These are phyloP conservation scores for Paralichthys olivaceus DNA, from an alignment of 2,113 vertebrate genomes.

Conservation along the genomic window DNA sequence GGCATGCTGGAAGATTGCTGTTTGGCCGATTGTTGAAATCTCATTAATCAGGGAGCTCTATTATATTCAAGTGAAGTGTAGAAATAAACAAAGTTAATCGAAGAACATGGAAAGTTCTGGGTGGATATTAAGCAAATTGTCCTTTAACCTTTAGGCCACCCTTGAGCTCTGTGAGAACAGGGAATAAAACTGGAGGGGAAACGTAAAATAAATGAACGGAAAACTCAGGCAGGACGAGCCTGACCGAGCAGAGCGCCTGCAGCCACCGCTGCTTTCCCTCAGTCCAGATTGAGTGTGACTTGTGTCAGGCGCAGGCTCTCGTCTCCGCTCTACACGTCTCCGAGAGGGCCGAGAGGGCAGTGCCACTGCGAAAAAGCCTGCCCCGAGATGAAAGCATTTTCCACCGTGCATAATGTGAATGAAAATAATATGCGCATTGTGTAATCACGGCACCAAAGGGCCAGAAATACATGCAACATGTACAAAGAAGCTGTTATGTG, in stretches of 20 bases:
- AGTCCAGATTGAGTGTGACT: conserved; percentile 65
- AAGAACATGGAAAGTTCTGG: conserved; percentile 5
- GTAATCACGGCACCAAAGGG: conserved; percentile 17
- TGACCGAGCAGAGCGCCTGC: conserved; percentile 1
- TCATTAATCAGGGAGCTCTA: conserved; percentile 31
- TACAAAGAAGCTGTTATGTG: conserved; percentile 54
- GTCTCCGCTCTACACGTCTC: conserved; percentile 7
- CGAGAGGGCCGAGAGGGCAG: conserved; percentile 15
- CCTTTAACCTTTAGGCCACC: conserved; percentile 17
- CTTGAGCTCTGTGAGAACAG: conserved; percentile 17
- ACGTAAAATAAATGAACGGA: conserved; percentile 50
- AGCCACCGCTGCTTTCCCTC: conserved; percentile 52
- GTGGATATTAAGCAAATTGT: conserved; percentile 7
- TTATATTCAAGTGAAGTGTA: conserved; percentile 1
- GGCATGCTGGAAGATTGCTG: conserved; percentile 2
- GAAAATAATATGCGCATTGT: conserved; percentile 60
- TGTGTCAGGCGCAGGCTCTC: conserved; percentile 31
- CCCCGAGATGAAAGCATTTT: conserved; percentile 54
- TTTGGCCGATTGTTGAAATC: conserved; percentile 21
- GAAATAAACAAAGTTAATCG: neutral
- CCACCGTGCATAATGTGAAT: conserved; percentile 35
- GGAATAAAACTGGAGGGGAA: conserved; percentile 20
- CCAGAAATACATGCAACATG: conserved; percentile 37
- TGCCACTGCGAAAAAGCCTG: neutral
- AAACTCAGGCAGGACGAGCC: neutral